Percentiles rank a stretch among this genome's conserved stretches.
Conservation (phyloP, 1,140 invertebrate genomes). For the Adelges cooleyi region DNA sequence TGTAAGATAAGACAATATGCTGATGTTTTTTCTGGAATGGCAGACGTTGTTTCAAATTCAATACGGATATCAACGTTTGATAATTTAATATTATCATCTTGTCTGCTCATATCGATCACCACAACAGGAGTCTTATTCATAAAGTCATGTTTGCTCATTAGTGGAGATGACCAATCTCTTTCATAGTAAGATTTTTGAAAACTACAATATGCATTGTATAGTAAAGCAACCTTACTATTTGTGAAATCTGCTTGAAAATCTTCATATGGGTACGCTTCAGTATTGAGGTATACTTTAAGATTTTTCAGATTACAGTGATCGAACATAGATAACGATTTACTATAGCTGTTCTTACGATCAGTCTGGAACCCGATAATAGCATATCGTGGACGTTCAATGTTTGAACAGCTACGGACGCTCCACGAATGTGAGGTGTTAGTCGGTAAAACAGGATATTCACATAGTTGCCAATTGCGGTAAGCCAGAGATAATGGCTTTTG, state of each 20-base stretch:
- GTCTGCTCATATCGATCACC: slow-evolving; percentile 9
- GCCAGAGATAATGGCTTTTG: background rate
- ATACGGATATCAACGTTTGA: too few species aligned
- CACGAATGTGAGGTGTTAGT: background rate
- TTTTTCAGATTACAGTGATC: slow-evolving; percentile 30
- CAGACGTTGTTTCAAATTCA: too few species aligned
- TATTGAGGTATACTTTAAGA: slow-evolving; percentile 31
- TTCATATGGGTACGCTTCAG: slow-evolving; percentile 29
- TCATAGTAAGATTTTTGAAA: slow-evolving; percentile 27
- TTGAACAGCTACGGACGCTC: background rate
- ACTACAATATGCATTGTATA: slow-evolving; percentile 29
- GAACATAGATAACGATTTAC: slow-evolving; percentile 21
- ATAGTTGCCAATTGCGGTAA: background rate
- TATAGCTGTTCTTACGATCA: slow-evolving; percentile 23
- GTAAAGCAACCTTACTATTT: slow-evolving; percentile 26
- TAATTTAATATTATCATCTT: slow-evolving; percentile 7
- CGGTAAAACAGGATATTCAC: background rate
- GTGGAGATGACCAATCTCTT: background rate
- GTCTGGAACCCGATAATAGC: slow-evolving; percentile 32
- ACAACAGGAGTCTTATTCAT: background rate
- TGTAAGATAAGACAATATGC: too few species aligned
- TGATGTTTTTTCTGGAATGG: too few species aligned
- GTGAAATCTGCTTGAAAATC: slow-evolving; percentile 15
- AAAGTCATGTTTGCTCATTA: background rate
- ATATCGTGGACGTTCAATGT: slow-evolving; percentile 27